Evolutionary conservation across 2,113 vertebrate species (phyloP), one percentile per base, ranked within the genome.

Genomic region (Tupaia chinensis): DNA sequence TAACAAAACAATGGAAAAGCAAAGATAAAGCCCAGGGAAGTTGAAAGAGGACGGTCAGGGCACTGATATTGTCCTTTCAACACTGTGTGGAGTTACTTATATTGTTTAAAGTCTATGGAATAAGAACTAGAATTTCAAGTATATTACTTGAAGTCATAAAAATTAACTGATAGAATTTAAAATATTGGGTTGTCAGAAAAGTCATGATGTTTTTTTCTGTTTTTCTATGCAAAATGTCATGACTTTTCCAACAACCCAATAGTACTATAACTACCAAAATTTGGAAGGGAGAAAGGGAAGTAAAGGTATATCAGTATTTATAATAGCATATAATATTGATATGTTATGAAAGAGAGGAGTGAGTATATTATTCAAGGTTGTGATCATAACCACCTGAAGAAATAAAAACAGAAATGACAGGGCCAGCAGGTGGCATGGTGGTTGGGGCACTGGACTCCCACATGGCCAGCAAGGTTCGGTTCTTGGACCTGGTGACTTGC

Each of bases 41-140:
- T 16, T 5, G 85, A 79, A 61, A 54, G 44, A 22, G 27, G 54
- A 53, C 53, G 4, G 0, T 2, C 1, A 32, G 9, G 44, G 44
- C 69, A 65, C 58, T 61, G 58, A 11, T 16, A 19, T 54, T 72
- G 68, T 73, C 66, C 14, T 16, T 17, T 94, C 78, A 34, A 34
- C 58, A 34, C 61, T 25, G 7, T n/a, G 22, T 54, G 16, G 2
- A 29, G 44, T 53, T 66, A 32, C 60, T 61, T 72, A 34, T 54
- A 34, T 3, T 78, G 63, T 68, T 22, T 88, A 73, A 60, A 79
- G 78, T 61, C 53, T 2, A 0, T n/a, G 16, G 34, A 60, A 73
- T 23, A 17, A 84, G 60, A 92, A 56, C 60, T 3, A 72, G 25
- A 92, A 88, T 78, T 96, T 93, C 65, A 95, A 65, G 12, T n/a